Evolutionary conservation across 2,113 vertebrate genomes (phyloP).

Genomic region (Etheostoma cragini): DNA sequence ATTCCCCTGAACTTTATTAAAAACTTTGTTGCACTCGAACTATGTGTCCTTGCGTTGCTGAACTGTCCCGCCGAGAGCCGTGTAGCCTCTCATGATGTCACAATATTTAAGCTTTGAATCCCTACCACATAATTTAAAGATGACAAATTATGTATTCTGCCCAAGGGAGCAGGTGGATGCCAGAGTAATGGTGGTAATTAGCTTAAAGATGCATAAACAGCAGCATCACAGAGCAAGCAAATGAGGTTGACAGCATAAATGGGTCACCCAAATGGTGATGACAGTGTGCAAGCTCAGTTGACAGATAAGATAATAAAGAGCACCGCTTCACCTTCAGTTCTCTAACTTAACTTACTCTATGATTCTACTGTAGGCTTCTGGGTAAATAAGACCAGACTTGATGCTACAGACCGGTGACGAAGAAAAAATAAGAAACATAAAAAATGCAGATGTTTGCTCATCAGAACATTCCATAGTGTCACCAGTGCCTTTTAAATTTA

Average conservation of each 20-base stretch:
- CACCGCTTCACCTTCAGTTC: conserved; percentile 7
- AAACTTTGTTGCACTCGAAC: too few species aligned
- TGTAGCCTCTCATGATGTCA: too few species aligned
- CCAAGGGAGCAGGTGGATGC: conserved; percentile 35
- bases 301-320: conserved; percentile 40
- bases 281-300: conserved; percentile 67
- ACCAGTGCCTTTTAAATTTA: background rate
- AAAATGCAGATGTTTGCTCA: background rate
- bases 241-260: conserved; percentile 51
- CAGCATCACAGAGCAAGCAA: conserved; percentile 4
- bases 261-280: conserved; percentile 55
- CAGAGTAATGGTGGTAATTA: background rate
- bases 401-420: background rate
- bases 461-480: background rate
- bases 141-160: background rate
- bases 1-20: too few species aligned
- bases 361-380: background rate
- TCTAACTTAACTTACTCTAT: background rate
- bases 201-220: conserved; percentile 7
- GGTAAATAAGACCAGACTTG: background rate
- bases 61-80: too few species aligned
- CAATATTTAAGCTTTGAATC: background rate
- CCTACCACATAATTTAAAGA: background rate
- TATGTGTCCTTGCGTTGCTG: too few species aligned
- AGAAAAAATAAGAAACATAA: background rate